phyloP scores from a whole-genome alignment of 2,888 invertebrate species.

The Parnassius orleans region DNA sequence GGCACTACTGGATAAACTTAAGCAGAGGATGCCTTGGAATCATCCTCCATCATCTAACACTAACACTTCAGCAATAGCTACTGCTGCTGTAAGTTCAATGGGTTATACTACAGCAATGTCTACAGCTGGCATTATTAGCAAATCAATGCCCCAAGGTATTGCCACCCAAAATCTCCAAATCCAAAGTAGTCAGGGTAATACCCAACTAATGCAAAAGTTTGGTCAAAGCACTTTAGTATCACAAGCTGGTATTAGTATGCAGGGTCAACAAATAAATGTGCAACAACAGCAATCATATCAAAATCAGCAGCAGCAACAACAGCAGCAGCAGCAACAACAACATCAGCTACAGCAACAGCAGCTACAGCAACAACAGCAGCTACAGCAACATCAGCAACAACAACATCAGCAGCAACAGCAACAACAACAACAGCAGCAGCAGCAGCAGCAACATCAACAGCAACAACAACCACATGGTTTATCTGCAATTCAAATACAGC shows the following conservation, averaged over 20 bases:
- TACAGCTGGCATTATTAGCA: conserved; percentile 64
- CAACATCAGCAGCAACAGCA: conserved; percentile 41
- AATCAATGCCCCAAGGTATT: conserved; percentile 67
- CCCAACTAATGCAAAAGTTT: conserved; percentile 68
- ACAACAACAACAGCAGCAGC: conserved; percentile 36
- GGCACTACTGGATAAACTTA: conserved; percentile 86
- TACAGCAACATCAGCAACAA: conserved; percentile 36
- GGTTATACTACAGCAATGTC: conserved; percentile 65
- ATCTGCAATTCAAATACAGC: conserved; percentile 72
- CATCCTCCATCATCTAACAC: conserved; percentile 78
- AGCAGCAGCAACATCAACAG: conserved; percentile 46
- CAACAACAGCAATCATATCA: conserved; percentile 66
- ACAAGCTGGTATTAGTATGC: conserved; percentile 56
- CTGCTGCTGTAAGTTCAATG: conserved; percentile 65
- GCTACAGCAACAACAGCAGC: conserved; percentile 51
- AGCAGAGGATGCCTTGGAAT: conserved; percentile 91
- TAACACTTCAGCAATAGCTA: conserved; percentile 54
- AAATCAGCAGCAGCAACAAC: conserved; percentile 47
- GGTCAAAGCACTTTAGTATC: conserved; percentile 61
- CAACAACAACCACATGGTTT: conserved; percentile 69
- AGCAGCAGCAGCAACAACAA: conserved; percentile 35
- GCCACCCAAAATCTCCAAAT: conserved; percentile 71
- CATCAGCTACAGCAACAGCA: conserved; percentile 53
- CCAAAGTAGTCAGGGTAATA: conserved; percentile 62
- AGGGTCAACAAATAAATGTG: conserved; percentile 59